Percentiles rank a stretch among this genome's conserved stretches.
Conservation (phyloP, 1,140 invertebrate genomes). For the Mycetomoellerius zeteki region DNA sequence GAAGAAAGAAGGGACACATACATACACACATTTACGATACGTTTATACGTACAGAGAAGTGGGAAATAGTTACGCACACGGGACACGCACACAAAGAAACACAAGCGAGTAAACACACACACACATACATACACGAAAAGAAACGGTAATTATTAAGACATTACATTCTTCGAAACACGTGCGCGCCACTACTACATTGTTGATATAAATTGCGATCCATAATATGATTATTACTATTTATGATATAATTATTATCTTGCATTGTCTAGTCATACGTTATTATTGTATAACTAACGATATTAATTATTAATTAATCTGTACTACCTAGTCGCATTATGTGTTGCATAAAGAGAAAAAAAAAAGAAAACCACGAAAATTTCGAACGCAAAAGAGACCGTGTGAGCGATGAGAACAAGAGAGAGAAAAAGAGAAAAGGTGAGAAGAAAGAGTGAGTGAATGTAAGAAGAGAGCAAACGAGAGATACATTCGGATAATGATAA, state of each 20-base stretch:
- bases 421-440: background rate
- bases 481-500: slow-evolving; percentile 42
- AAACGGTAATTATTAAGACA: slow-evolving; percentile 65
- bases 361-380: slow-evolving; percentile 72
- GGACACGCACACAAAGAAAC: slow-evolving; percentile 54
- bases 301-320: slow-evolving; percentile 87
- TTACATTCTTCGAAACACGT: slow-evolving; percentile 78
- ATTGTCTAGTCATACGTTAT: slow-evolving; percentile 88
- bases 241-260: slow-evolving; percentile 88
- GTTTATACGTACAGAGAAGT: slow-evolving; percentile 18
- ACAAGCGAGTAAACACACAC: slow-evolving; percentile 37
- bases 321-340: slow-evolving; percentile 87
- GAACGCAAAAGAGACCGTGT: slow-evolving; percentile 53
- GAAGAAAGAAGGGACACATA: slow-evolving; percentile 10
- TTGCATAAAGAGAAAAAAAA: slow-evolving; percentile 83
- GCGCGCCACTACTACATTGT: slow-evolving; percentile 85
- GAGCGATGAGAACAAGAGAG: slow-evolving; percentile 62
- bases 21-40: slow-evolving; percentile 57
- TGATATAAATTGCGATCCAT: slow-evolving; percentile 87
- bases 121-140: slow-evolving; percentile 52
- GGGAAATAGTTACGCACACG: slow-evolving; percentile 63
- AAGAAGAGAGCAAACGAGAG: slow-evolving; percentile 67
- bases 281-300: slow-evolving; percentile 87
- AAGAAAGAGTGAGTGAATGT: slow-evolving; percentile 66
- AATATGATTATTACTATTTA: slow-evolving; percentile 87